phyloP scores from a whole-genome alignment of 2,113 vertebrate species.

The Hyperopisus bebe region DNA sequence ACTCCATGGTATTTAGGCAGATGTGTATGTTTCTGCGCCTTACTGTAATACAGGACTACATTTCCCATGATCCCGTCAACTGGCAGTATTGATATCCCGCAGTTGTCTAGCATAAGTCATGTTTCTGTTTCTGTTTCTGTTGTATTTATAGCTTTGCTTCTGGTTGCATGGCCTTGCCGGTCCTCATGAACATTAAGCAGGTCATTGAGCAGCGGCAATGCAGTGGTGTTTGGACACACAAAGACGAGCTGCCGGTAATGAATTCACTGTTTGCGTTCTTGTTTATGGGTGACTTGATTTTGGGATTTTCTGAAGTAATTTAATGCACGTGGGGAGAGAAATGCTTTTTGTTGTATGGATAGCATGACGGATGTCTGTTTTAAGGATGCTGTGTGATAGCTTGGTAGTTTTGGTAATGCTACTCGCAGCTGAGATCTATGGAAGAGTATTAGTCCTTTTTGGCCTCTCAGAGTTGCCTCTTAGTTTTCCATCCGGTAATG shows the following conservation, averaged over 20 bases:
- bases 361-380: not conserved
- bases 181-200: constrained; percentile 85
- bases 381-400: not conserved
- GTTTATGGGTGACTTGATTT: not conserved
- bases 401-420: not conserved
- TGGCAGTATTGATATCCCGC: not conserved
- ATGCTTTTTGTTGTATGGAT: not conserved
- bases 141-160: constrained; percentile 68
- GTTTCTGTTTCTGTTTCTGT: constrained; percentile 15
- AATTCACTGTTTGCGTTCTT: not conserved
- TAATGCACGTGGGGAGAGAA: not conserved
- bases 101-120: not conserved
- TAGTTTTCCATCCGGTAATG: not conserved
- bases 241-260: constrained; percentile 78
- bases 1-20: not conserved
- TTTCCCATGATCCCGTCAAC: not conserved
- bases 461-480: not conserved
- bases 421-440: not conserved
- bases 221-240: constrained; percentile 82
- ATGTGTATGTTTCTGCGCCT: not conserved
- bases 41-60: not conserved
- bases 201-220: constrained; percentile 85
- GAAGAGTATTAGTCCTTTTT: not conserved
- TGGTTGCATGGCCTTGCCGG: constrained; percentile 79
- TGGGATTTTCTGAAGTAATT: not conserved